Percentiles rank a stretch among this genome's conserved stretches.
Conservation (phyloP, 2,797 vertebrate species). For the Cynopterus sphinx region DNA sequence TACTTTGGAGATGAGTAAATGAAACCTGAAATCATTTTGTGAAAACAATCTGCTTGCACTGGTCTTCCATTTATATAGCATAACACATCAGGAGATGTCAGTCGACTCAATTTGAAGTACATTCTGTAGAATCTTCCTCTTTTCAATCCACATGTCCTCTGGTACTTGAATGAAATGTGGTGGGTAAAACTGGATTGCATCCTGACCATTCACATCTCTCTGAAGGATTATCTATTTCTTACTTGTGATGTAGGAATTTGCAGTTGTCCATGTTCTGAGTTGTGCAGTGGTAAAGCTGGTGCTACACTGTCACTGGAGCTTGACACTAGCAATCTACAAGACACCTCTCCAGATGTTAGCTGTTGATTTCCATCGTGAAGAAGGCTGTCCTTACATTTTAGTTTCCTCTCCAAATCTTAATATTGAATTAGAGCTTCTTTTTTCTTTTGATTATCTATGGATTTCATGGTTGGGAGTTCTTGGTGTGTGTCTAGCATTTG, state of each 20-base stretch:
- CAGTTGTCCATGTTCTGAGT: slow-evolving; percentile 78
- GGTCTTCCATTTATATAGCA: slow-evolving; percentile 94
- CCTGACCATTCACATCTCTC: slow-evolving; percentile 87
- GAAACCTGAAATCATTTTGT: slow-evolving; percentile 94
- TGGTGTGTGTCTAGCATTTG: slow-evolving; percentile 84
- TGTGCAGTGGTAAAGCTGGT: slow-evolving; percentile 86
- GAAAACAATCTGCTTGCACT: slow-evolving; percentile 92
- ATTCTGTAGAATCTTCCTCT: slow-evolving; percentile 94
- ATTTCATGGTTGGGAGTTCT: slow-evolving; percentile 92
- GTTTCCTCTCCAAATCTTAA: slow-evolving; percentile 87
- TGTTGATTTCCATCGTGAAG: slow-evolving; percentile 91
- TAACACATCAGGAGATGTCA: slow-evolving; percentile 90
- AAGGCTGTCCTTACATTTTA: slow-evolving; percentile 90
- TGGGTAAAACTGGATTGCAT: slow-evolving; percentile 91
- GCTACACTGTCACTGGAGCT: slow-evolving; percentile 84
- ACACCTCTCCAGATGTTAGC: slow-evolving; percentile 94
- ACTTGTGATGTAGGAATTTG: slow-evolving; percentile 83
- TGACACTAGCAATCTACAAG: slow-evolving; percentile 92
- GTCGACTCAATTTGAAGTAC: slow-evolving; percentile 93
- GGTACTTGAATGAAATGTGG: slow-evolving; percentile 93
- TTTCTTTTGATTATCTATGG: slow-evolving; percentile 88
- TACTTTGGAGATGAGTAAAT: slow-evolving; percentile 95
- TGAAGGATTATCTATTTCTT: slow-evolving; percentile 88
- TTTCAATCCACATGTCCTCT: slow-evolving; percentile 90
- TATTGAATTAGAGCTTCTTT: slow-evolving; percentile 93